Conservation (phyloP, 2,113 vertebrate genomes). For the Ptychochromis oligacanthus region DNA sequence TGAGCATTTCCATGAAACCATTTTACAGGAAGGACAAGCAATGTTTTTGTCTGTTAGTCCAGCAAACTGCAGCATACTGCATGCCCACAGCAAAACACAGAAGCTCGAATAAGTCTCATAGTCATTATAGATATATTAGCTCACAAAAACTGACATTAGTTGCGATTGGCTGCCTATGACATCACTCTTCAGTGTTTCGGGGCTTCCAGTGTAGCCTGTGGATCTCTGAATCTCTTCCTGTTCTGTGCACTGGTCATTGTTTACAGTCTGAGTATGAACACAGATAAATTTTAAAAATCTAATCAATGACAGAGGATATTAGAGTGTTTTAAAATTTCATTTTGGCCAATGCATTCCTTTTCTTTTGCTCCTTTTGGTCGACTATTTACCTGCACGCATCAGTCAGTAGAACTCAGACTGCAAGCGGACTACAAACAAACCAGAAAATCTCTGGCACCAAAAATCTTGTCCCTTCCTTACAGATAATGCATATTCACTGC, state of each 20-base stretch:
- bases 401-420: not conserved
- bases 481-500: not conserved
- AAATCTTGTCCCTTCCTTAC: not conserved
- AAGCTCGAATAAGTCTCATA: not conserved
- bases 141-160: not conserved
- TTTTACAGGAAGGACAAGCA: not conserved
- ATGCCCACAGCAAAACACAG: not conserved
- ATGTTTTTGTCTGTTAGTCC: not conserved
- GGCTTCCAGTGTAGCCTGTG: too few relatives aligned
- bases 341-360: not conserved
- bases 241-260: not conserved
- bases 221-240: not conserved
- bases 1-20: not conserved
- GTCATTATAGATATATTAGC: not conserved
- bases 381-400: not conserved
- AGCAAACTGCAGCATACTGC: too few relatives aligned
- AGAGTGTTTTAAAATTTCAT: not conserved
- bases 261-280: not conserved
- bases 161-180: not conserved
- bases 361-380: not conserved
- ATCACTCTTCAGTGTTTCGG: fast-evolving
- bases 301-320: not conserved
- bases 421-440: not conserved
- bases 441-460: not conserved
- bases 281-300: not conserved